Conservation (phyloP, 2,888 invertebrate species). For the Podabrus alpinus region DNA sequence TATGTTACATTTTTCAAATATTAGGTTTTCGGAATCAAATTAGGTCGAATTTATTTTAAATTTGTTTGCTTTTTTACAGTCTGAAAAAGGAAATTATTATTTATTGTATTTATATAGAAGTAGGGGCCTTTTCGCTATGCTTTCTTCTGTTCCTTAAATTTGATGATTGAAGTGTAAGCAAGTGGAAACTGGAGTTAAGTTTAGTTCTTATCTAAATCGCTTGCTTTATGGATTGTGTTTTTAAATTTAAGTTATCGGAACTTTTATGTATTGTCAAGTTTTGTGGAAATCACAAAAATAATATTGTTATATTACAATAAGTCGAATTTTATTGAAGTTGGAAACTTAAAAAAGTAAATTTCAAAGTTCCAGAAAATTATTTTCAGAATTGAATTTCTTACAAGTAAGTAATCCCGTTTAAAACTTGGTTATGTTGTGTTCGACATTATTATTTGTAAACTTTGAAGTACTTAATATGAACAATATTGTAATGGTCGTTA, state of each 20-base stretch:
- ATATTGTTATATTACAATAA: neutral
- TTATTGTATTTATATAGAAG: neutral
- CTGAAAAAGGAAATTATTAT: neutral
- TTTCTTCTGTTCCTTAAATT: neutral
- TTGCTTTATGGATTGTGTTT: neutral
- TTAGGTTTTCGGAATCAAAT: slow-evolving; percentile 2
- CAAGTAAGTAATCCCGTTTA: neutral
- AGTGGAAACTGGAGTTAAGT: neutral
- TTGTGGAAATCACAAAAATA: neutral
- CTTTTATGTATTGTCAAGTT: neutral
- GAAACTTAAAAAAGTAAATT: slow-evolving; percentile 9
- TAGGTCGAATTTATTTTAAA: neutral
- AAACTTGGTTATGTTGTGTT: neutral
- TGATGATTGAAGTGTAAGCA: neutral
- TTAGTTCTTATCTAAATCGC: neutral
- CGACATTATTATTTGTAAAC: neutral
- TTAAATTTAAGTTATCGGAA: neutral
- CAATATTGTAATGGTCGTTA: neutral
- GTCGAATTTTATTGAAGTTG: neutral
- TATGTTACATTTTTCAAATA: slow-evolving; percentile 4
- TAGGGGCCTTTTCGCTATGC: neutral
- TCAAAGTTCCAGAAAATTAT: slow-evolving; percentile 13
- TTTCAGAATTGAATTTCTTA: slow-evolving; percentile 11
- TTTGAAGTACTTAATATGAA: neutral
- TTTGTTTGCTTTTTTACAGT: neutral